A percentile compares a stretch with the other conserved stretches of the same genome.
phyloP scores from a whole-genome alignment of 1,140 invertebrate species.

The Drosophila sp. region DNA sequence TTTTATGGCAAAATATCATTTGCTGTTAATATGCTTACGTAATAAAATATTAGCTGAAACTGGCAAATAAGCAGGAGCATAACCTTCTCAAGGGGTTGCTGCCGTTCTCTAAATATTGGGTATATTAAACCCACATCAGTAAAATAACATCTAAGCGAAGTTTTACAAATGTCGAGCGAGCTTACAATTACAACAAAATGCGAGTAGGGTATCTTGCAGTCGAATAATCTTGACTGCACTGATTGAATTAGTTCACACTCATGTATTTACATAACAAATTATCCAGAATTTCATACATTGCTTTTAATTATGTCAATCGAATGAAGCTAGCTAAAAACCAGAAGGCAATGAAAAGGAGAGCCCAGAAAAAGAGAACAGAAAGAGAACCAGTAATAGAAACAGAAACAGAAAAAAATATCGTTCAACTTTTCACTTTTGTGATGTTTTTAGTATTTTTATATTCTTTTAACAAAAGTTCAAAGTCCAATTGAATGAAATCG shows the following conservation, averaged over 20 bases:
- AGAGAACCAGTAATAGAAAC: too few relatives aligned
- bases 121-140: too few relatives aligned
- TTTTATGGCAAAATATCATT: conserved; percentile 12
- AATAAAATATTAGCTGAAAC: conserved; percentile 8
- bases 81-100: not conserved
- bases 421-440: conserved; percentile 57
- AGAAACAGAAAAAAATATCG: conserved; percentile 29
- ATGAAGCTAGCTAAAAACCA: not conserved
- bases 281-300: not conserved
- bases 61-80: not conserved
- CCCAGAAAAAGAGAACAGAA: conserved; percentile 26
- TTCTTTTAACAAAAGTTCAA: conserved; percentile 74
- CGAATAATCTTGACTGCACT: not conserved
- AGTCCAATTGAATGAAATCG: conserved; percentile 79
- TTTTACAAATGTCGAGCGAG: too few relatives aligned
- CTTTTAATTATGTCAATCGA: conserved; percentile 22
- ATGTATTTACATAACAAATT: conserved; percentile 4
- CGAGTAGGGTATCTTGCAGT: not conserved
- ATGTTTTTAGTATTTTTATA: conserved; percentile 71
- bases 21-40: conserved; percentile 6
- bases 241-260: not conserved
- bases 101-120: too few relatives aligned
- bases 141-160: too few relatives aligned
- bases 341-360: conserved; percentile 6
- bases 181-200: too few relatives aligned